Conservation (phyloP, 2,888 invertebrate species). For the Harpalus rufipes region DNA sequence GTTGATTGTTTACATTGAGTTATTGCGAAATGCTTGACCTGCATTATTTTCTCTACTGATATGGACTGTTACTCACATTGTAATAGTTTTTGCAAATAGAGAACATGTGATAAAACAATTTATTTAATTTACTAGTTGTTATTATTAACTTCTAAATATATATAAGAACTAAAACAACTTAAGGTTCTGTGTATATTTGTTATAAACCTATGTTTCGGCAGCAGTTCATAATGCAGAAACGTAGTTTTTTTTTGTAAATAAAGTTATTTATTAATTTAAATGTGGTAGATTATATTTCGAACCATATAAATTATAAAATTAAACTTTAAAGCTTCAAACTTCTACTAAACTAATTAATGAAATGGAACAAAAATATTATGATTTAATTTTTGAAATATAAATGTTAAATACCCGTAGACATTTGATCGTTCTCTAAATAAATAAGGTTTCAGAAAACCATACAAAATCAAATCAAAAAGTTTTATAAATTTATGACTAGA, state of each 20-base stretch:
- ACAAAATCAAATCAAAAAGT: background rate
- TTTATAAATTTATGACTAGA: too few species aligned
- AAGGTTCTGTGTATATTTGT: too few species aligned
- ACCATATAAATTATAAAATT: too few species aligned
- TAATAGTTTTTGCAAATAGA: background rate
- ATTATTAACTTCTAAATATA: background rate
- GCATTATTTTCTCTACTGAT: slow-evolving; percentile 16
- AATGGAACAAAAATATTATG: background rate
- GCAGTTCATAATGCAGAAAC: too few species aligned
- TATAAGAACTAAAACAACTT: background rate
- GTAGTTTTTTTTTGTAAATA: too few species aligned
- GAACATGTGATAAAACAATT: background rate
- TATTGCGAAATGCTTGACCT: slow-evolving; percentile 37
- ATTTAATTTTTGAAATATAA: background rate
- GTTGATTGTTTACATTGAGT: slow-evolving; percentile 33
- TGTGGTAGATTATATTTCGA: too few species aligned
- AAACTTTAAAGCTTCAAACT: background rate
- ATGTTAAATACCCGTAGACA: too few species aligned
- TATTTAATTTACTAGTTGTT: background rate
- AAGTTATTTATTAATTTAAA: too few species aligned
- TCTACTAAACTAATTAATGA: background rate
- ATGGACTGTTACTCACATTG: background rate
- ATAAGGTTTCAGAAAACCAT: too few species aligned
- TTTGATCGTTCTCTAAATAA: too few species aligned
- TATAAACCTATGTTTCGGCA: too few species aligned